Percentiles rank a stretch among this genome's conserved stretches.
Evolutionary conservation across 2,113 vertebrate genomes (phyloP).

Genomic region (Rhagologus leucostigma): DNA sequence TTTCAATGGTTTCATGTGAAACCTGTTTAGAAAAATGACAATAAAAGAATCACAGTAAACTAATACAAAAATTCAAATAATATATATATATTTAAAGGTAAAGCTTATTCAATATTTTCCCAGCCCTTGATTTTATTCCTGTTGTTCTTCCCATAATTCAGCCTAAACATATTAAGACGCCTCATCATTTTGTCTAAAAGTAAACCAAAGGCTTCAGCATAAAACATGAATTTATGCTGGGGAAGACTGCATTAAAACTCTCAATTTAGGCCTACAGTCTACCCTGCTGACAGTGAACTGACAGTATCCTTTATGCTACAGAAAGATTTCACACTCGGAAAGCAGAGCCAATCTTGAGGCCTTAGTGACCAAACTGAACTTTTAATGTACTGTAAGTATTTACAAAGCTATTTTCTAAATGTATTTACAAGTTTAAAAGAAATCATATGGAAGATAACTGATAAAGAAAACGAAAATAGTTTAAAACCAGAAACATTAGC

Average conservation of each 20-base stretch:
- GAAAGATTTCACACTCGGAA: constrained; percentile 15
- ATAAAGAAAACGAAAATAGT: constrained; percentile 54
- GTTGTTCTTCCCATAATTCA: constrained; percentile 51
- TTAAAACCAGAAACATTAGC: constrained; percentile 70
- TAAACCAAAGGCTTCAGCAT: constrained; percentile 60
- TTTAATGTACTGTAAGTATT: constrained; percentile 60
- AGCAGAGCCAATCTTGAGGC: constrained; percentile 55
- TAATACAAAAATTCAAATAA: constrained; percentile 69
- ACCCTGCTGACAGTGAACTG: constrained; percentile 68
- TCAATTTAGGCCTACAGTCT: constrained; percentile 63
- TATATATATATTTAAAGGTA: constrained; percentile 57
- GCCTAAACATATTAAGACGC: constrained; percentile 16
- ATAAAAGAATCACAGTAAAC: constrained; percentile 77
- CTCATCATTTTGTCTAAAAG: constrained; percentile 10
- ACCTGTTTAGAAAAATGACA: constrained; percentile 75
- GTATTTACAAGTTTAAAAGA: constrained; percentile 76
- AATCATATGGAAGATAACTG: constrained; percentile 60
- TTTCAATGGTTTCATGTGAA: constrained; percentile 79
- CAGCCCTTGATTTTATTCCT: constrained; percentile 73
- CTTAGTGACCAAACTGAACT: constrained; percentile 39
- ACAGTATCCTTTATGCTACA: constrained; percentile 71
- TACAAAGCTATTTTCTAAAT: constrained; percentile 69
- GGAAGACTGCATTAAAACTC: constrained; percentile 37
- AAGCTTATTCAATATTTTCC: constrained; percentile 71
- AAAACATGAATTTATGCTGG: constrained; percentile 26